Evolutionary conservation across 2,113 vertebrate species (phyloP).

Genomic region (Rallus limicola): DNA sequence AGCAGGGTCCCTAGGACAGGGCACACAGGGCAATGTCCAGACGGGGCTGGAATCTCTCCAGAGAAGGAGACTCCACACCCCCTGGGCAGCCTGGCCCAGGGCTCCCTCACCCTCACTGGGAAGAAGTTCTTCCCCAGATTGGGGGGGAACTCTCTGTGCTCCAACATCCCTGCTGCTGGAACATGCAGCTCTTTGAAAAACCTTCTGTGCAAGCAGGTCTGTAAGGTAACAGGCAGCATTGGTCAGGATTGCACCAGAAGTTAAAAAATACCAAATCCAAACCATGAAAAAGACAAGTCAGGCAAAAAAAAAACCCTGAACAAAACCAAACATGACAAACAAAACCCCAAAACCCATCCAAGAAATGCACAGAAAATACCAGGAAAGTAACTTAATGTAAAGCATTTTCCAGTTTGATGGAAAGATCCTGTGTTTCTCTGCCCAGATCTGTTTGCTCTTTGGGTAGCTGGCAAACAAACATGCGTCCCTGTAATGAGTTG

Average conservation of each 20-base stretch:
- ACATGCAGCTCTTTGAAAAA: not conserved
- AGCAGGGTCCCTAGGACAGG: no score
- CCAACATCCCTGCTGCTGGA: not conserved
- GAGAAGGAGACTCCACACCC: no score
- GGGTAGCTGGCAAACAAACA: not conserved
- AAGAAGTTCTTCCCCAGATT: no score
- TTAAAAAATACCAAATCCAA: not conserved
- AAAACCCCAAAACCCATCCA: not conserved
- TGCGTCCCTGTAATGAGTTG: not conserved
- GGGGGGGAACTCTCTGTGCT: not conserved
- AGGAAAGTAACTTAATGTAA: not conserved
- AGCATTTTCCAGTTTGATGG: not conserved
- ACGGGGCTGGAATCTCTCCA: no score
- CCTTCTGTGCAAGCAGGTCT: not conserved
- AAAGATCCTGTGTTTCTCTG: not conserved
- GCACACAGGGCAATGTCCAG: no score
- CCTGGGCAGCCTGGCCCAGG: no score
- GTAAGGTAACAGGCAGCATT: not conserved
- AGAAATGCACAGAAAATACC: not conserved
- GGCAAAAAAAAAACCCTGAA: no score
- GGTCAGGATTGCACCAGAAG: not conserved
- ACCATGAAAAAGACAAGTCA: not conserved
- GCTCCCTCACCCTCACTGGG: no score
- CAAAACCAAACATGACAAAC: not conserved
- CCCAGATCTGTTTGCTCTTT: not conserved